A percentile compares a stretch with the other conserved stretches of the same genome.
phyloP scores from a whole-genome alignment of 2,797 vertebrate genomes.

The Garrulus glandarius region DNA sequence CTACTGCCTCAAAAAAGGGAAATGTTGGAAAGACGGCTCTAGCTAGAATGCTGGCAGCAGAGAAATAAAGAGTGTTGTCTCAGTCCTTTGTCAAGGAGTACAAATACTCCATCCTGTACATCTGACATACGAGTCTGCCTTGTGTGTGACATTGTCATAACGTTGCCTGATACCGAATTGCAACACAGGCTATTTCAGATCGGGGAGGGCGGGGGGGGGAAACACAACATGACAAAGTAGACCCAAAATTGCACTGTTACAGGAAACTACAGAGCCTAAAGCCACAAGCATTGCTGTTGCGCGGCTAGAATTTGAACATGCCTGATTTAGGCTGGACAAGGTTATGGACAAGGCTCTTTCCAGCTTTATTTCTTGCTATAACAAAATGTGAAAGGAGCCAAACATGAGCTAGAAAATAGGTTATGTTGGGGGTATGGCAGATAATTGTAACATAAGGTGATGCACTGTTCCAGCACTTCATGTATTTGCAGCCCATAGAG shows the following conservation, averaged over 20 bases:
- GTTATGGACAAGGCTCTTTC: not conserved
- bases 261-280: not conserved
- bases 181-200: not conserved
- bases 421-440: not conserved
- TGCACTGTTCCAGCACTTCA: not conserved
- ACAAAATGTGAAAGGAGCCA: not conserved
- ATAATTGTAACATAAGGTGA: not conserved
- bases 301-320: not conserved
- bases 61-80: not conserved
- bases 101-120: not conserved
- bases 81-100: not conserved
- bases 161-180: not conserved
- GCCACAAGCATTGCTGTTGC: not conserved
- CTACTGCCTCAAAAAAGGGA: not conserved
- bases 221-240: not conserved
- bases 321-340: not conserved
- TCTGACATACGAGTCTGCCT: not conserved
- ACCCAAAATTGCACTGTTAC: not conserved
- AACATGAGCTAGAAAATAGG: not conserved
- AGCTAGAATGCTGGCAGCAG: not conserved
- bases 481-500: not conserved
- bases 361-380: not conserved
- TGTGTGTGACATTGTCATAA: not conserved
- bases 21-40: not conserved
- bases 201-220: not conserved